These are phyloP conservation scores for Notothenia coriiceps DNA, from an alignment of 2,113 vertebrate genomes.

Conservation along the genomic window DNA sequence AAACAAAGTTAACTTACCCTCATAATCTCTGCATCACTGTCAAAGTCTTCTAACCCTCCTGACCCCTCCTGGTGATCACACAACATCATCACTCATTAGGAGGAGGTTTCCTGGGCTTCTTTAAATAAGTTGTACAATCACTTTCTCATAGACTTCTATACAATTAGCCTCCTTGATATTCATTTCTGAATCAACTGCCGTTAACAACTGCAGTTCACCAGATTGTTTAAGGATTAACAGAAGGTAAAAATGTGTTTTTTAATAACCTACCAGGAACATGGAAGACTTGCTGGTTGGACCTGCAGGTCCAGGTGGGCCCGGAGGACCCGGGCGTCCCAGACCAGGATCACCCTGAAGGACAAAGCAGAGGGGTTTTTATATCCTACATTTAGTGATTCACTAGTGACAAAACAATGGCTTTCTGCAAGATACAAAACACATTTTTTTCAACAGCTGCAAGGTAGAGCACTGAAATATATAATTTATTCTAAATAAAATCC, in stretches of 20 bases:
- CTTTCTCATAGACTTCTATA: too few species aligned
- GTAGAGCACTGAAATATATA: too few species aligned
- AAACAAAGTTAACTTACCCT: slow-evolving; percentile 68
- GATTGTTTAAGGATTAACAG: neutral
- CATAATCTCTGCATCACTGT: slow-evolving; percentile 81
- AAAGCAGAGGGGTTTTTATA: neutral
- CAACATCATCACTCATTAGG: neutral
- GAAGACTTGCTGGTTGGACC: slow-evolving; percentile 67
- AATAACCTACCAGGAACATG: slow-evolving; percentile 53
- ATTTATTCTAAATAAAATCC: too few species aligned
- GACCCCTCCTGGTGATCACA: slow-evolving; percentile 86
- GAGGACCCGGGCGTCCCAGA: slow-evolving; percentile 82
- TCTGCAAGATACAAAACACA: too few species aligned
- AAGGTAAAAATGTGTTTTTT: neutral
- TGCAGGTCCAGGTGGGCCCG: slow-evolving; percentile 83
- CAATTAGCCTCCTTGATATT: neutral
- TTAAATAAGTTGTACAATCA: too few species aligned
- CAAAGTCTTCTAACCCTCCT: slow-evolving; percentile 81
- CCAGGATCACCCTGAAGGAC: slow-evolving; percentile 84
- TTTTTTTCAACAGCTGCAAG: too few species aligned
- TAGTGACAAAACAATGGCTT: too few species aligned
- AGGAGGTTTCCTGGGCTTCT: too few species aligned
- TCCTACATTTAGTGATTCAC: too few species aligned
- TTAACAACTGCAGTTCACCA: neutral
- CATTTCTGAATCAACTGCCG: neutral